Evolutionary conservation across 2,113 vertebrate genomes (phyloP), one percentile per base, ranked within the genome.

Genomic region (Hippocampus mohnikei): DNA sequence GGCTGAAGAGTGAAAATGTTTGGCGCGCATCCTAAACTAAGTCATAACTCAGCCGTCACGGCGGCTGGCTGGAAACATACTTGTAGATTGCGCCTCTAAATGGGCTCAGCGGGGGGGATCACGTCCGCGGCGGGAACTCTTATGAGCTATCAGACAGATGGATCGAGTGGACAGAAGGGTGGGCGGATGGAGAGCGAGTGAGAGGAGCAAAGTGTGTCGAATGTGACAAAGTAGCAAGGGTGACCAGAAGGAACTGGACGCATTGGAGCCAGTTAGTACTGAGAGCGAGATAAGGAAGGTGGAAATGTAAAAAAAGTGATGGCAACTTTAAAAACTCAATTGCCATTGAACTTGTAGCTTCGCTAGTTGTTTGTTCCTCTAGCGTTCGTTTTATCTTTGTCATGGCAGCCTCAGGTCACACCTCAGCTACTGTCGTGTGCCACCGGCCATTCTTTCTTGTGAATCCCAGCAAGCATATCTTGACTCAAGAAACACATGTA

Each of bases 81-180:
- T 78, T 80, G 66, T 80, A 76, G 71, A 83, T 88, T 76, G 83
- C 52, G 21, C 72, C 79, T 74, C 70, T 68, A 69, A 70, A 78
- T 75, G 71, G 66, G 75, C 81, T 87, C 82, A 76, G 78, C 74
- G 68, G 85, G 87, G 85, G 76, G 84, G 76, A 76, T 78, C 77
- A 67, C 62, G 64, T 77, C 12, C 56, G 70, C 81, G 69, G 76
- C 13, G 21, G 78, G 77, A 72, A 73, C 70, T 69, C 40, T n/a
- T 11, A 46, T 42, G 67, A 74, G 78, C 67, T 42, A 63, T 52
- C 61, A 78, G 81, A 76, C 73, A 75, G 71, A 73, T 66, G 67
- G 65, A 50, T 40, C 37, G 70, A 52, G 55, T 62, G 70, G 61
- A 64, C 41, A 52, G 65, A 33, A 18, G 42, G 33, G 52, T 7